Evolutionary conservation across 2,797 vertebrate genomes (phyloP).

Genomic region (Phalanger gymnotis): DNA sequence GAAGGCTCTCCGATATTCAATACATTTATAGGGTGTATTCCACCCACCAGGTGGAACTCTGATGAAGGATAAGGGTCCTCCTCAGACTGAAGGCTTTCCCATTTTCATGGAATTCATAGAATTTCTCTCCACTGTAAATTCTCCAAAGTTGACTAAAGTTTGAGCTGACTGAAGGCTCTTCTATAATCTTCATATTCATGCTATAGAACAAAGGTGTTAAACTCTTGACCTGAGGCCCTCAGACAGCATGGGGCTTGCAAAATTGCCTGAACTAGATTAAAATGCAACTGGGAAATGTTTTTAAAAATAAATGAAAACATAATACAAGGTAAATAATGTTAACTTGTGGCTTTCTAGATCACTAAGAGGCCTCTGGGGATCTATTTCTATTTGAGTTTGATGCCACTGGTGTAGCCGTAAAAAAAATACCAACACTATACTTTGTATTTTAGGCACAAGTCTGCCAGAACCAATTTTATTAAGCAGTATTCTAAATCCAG

Average conservation of each 20-base stretch:
- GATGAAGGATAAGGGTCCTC: not conserved
- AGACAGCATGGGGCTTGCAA: not conserved
- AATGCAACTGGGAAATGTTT: not conserved
- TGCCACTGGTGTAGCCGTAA: not conserved
- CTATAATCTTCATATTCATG: not conserved
- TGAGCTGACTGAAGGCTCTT: not conserved
- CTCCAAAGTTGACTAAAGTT: not conserved
- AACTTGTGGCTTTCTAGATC: not conserved
- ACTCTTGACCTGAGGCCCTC: not conserved
- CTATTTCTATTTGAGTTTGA: not conserved
- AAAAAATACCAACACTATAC: not conserved
- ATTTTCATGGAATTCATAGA: not conserved
- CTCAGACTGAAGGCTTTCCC: not conserved
- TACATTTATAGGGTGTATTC: not conserved
- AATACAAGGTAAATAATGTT: not conserved
- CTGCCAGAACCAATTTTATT: not conserved
- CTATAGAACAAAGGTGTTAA: not conserved
- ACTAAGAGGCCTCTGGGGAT: not conserved
- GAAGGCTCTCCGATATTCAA: not conserved
- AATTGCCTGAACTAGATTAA: not conserved
- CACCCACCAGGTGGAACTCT: not conserved
- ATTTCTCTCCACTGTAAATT: not conserved
- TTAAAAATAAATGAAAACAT: not conserved
- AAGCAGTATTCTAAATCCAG: not conserved
- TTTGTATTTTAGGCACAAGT: not conserved